Conservation (phyloP, 2,888 invertebrate species). For the Heteromyza rotundicornis region DNA sequence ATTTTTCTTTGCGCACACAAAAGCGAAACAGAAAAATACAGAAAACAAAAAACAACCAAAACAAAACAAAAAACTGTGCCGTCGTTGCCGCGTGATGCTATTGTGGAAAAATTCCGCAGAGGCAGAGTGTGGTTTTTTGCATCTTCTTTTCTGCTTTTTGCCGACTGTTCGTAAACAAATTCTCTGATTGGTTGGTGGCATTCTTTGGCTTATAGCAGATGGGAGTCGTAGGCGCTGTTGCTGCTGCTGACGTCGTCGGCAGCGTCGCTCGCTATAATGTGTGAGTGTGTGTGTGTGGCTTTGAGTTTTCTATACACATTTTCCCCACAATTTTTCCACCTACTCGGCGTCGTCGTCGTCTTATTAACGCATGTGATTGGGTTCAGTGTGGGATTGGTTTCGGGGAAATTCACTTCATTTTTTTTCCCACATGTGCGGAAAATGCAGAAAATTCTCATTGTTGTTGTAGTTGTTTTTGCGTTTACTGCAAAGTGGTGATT, state of each 20-base stretch:
- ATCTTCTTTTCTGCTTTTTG: too few species aligned
- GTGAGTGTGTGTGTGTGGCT: too few species aligned
- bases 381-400: slow-evolving; percentile 43
- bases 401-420: neutral
- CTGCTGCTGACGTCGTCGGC: too few species aligned
- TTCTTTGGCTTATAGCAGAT: slow-evolving; percentile 5
- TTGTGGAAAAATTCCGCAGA: slow-evolving; percentile 36
- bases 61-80: slow-evolving; percentile 6
- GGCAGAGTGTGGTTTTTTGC: slow-evolving; percentile 17
- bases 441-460: slow-evolving; percentile 47
- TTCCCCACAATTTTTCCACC: too few species aligned
- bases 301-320: too few species aligned
- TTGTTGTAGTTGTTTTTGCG: slow-evolving; percentile 28
- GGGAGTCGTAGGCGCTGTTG: too few species aligned
- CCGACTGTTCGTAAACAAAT: slow-evolving; percentile 58
- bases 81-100: slow-evolving; percentile 29
- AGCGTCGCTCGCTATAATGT: slow-evolving; percentile 1
- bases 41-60: slow-evolving; percentile 11
- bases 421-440: slow-evolving; percentile 48
- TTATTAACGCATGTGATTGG: slow-evolving; percentile 57
- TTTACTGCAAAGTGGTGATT: slow-evolving; percentile 8
- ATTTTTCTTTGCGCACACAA: slow-evolving; percentile 11
- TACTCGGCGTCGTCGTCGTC: slow-evolving; percentile 38
- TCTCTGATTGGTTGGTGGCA: slow-evolving; percentile 53
- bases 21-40: neutral